A percentile compares a stretch with the other conserved stretches of the same genome.
Evolutionary conservation across 2,113 vertebrate genomes (phyloP).

Genomic region (Entelurus aequoreus): DNA sequence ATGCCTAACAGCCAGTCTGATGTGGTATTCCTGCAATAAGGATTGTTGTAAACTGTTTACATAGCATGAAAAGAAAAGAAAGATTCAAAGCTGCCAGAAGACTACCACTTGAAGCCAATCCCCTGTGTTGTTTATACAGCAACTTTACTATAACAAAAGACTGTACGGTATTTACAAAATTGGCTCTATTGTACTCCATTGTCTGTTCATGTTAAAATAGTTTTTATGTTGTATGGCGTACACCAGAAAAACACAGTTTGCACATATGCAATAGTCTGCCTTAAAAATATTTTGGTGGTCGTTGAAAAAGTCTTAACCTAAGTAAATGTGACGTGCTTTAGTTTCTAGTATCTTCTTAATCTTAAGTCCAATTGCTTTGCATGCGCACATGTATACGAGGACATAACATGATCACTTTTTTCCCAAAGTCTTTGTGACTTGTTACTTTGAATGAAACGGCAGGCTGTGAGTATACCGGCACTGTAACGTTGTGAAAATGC

Average conservation of each 20-base stretch:
- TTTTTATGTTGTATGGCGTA: neutral
- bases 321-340: neutral
- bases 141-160: neutral
- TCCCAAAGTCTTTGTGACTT: neutral
- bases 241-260: neutral
- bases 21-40: neutral
- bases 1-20: neutral
- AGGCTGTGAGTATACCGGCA: neutral
- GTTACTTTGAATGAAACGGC: no score
- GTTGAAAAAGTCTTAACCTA: neutral
- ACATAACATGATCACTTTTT: no score
- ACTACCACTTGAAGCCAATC: neutral
- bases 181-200: neutral
- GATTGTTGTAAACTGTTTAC: conserved; percentile 6
- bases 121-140: neutral
- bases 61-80: conserved; percentile 5
- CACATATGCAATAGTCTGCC: neutral
- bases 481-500: neutral
- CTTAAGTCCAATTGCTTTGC: neutral
- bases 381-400: neutral
- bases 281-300: neutral
- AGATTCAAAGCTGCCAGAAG: neutral
- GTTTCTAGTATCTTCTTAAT: neutral
- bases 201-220: neutral
- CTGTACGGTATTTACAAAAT: neutral